Conservation (phyloP, 1,140 invertebrate species). For the Subanguina moxae region DNA sequence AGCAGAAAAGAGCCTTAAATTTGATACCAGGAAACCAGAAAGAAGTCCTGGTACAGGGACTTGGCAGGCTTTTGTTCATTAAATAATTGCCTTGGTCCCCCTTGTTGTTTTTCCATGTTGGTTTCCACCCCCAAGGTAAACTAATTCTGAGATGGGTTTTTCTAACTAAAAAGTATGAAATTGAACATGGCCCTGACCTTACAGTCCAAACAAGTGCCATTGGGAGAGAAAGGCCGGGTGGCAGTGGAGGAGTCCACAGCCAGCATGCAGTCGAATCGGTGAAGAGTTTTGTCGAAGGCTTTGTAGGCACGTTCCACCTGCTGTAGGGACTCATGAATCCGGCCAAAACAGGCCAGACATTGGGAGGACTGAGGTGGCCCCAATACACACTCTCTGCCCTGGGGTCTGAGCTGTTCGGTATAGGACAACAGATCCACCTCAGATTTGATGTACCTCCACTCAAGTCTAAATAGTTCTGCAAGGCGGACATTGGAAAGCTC, state of each 20-base stretch:
- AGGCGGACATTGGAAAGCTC: slow-evolving; percentile 38
- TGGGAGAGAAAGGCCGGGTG: slow-evolving; percentile 58
- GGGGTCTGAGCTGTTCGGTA: slow-evolving; percentile 31
- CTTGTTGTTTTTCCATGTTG: too few species aligned
- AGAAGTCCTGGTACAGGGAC: not conserved
- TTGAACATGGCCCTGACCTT: too few species aligned
- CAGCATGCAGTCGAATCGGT: slow-evolving; percentile 54
- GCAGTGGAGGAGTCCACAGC: slow-evolving; percentile 49
- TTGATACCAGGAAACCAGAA: too few species aligned
- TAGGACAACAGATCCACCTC: slow-evolving; percentile 41
- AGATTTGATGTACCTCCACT: slow-evolving; percentile 30
- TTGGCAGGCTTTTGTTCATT: not conserved
- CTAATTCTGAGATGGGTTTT: too few species aligned
- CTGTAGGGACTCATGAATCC: slow-evolving; percentile 28
- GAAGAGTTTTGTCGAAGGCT: slow-evolving; percentile 38
- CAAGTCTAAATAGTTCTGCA: slow-evolving; percentile 42
- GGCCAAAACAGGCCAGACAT: slow-evolving; percentile 41
- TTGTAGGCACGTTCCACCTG: slow-evolving; percentile 38
- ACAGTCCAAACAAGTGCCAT: slow-evolving; percentile 54
- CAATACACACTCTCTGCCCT: slow-evolving; percentile 36
- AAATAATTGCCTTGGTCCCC: too few species aligned
- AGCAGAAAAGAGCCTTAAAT: too few species aligned
- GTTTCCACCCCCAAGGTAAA: too few species aligned
- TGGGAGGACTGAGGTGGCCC: slow-evolving; percentile 24
- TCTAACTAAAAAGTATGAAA: too few species aligned